phyloP scores from a whole-genome alignment of 2,113 vertebrate genomes.

The Cardinalis cardinalis region DNA sequence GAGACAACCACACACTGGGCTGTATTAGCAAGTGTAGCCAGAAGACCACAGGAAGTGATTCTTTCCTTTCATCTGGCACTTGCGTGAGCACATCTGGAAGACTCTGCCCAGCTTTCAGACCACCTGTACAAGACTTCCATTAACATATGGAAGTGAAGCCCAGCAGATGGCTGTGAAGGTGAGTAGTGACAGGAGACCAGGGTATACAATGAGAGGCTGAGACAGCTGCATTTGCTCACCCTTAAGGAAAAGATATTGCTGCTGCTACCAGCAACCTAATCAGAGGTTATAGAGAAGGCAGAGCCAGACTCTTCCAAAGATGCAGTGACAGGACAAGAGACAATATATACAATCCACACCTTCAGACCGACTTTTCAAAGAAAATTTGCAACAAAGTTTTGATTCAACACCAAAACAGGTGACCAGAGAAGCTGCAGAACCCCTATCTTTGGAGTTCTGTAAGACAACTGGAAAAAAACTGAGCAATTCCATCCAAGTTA shows the following conservation, averaged over 20 bases:
- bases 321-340: not conserved
- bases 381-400: not conserved
- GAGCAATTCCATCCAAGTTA: not conserved
- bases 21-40: not conserved
- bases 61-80: not conserved
- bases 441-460: not conserved
- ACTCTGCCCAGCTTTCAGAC: not conserved
- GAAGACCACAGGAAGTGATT: not conserved
- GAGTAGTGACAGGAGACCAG: not conserved
- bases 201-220: not conserved
- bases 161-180: not conserved
- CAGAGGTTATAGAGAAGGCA: not conserved
- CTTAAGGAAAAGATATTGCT: not conserved
- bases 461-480: not conserved
- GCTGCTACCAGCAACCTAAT: accelerated
- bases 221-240: not conserved
- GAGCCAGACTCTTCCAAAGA: not conserved
- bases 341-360: not conserved
- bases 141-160: not conserved
- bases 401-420: not conserved
- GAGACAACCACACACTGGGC: not conserved
- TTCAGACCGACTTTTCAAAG: not conserved
- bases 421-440: not conserved
- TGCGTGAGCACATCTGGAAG: not conserved
- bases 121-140: not conserved